phyloP scores from a whole-genome alignment of 2,888 invertebrate genomes.

The Drosophila rellima region DNA sequence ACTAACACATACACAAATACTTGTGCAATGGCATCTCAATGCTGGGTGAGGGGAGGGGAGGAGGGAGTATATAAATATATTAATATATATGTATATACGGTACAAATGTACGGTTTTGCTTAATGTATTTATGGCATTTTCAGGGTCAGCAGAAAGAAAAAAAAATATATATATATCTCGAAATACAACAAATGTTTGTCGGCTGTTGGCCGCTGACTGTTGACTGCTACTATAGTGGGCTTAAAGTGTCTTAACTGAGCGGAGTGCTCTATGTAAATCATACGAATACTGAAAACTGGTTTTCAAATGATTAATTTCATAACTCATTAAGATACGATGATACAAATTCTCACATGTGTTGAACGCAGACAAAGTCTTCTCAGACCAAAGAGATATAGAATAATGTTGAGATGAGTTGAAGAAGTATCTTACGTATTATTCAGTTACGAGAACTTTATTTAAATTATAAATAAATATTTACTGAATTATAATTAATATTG shows the following conservation, averaged over 20 bases:
- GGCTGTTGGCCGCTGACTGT: slow-evolving; percentile 39
- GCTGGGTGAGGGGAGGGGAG: background rate
- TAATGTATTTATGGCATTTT: slow-evolving; percentile 80
- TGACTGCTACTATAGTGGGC: slow-evolving; percentile 57
- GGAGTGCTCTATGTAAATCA: slow-evolving; percentile 73
- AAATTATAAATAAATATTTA: slow-evolving; percentile 21
- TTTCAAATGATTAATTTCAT: slow-evolving; percentile 78
- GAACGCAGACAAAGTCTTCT: slow-evolving; percentile 12
- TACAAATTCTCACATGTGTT: slow-evolving; percentile 53
- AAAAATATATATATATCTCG: slow-evolving; percentile 49
- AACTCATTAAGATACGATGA: slow-evolving; percentile 64
- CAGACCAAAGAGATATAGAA: slow-evolving; percentile 4
- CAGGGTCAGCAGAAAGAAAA: slow-evolving; percentile 67
- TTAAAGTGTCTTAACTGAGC: slow-evolving; percentile 74
- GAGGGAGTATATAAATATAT: slow-evolving; percentile 7
- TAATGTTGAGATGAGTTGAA: background rate
- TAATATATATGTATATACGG: slow-evolving; percentile 6
- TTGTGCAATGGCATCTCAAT: background rate
- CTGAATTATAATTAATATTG: background rate
- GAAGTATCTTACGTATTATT: background rate
- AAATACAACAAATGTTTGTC: slow-evolving; percentile 74
- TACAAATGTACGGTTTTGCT: slow-evolving; percentile 64
- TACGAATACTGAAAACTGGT: slow-evolving; percentile 65
- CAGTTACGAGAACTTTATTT: slow-evolving; percentile 8
- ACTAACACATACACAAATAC: slow-evolving; percentile 5